A percentile compares a stretch with the other conserved stretches of the same genome.
phyloP scores from a whole-genome alignment of 2,797 vertebrate species.

The Sarcophilus harrisii region DNA sequence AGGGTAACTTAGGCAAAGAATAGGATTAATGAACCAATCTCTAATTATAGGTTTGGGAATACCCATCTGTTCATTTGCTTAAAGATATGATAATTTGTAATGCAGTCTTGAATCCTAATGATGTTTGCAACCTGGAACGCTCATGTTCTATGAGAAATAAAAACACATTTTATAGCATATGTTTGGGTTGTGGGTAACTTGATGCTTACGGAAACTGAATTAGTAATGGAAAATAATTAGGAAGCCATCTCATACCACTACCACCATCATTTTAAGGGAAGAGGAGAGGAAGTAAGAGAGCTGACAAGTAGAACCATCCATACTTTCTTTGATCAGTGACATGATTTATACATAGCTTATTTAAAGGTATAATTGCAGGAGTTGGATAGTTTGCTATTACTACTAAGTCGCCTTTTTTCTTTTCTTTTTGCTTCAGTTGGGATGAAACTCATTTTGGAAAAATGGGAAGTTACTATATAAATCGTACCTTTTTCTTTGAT shows the following conservation, averaged over 20 bases:
- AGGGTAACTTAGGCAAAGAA: not conserved
- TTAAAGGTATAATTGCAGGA: not conserved
- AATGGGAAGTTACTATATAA: conserved; percentile 99
- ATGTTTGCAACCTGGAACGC: not conserved
- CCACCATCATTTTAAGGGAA: not conserved
- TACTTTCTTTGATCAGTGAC: not conserved
- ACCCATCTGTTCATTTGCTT: not conserved
- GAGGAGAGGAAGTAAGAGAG: not conserved
- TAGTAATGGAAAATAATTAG: not conserved
- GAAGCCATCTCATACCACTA: not conserved
- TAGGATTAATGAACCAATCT: not conserved
- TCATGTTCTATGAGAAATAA: not conserved
- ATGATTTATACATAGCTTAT: not conserved
- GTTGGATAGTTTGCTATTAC: conserved; percentile 34
- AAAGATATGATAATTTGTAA: not conserved
- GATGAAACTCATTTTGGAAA: conserved; percentile 99
- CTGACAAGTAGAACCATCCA: not conserved
- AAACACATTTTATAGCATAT: not conserved
- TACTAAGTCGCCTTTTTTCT: conserved; percentile 41
- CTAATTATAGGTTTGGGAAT: not conserved
- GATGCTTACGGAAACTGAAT: conserved; percentile 2
- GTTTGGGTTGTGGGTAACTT: not conserved
- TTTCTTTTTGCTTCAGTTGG: conserved; percentile 89
- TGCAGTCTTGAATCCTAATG: not conserved
- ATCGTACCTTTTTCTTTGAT: conserved; percentile 98